These are phyloP conservation scores for Zapus hudsonius DNA, from an alignment of 2,113 vertebrate genomes.

Conservation along the genomic window DNA sequence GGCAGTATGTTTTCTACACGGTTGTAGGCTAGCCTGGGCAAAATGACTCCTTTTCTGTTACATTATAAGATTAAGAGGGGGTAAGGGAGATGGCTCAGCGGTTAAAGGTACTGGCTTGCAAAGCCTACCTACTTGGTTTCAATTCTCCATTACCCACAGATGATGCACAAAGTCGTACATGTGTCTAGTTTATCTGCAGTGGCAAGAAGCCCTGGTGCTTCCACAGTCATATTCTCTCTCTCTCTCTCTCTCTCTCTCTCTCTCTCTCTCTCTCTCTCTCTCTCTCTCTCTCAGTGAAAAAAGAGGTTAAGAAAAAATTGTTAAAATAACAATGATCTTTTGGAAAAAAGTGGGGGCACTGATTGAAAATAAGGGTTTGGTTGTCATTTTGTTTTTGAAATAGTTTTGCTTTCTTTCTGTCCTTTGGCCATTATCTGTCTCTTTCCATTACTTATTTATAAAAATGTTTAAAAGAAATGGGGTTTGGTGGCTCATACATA, in stretches of 20 bases:
- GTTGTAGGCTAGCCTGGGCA: neutral
- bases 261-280: too few species aligned
- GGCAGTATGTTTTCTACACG: neutral
- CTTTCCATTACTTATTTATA: neutral
- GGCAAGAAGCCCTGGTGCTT: too few species aligned
- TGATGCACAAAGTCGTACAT: too few species aligned
- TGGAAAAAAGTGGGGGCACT: neutral
- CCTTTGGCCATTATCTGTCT: neutral
- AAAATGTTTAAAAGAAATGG: neutral
- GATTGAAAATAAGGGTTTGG: conserved; percentile 30
- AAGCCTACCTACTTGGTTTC: too few species aligned
- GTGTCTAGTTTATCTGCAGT: too few species aligned
- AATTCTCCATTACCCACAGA: too few species aligned
- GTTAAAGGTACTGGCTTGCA: too few species aligned
- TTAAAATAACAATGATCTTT: neutral
- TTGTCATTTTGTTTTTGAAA: neutral
- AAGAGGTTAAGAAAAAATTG: neutral
- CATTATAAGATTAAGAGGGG: too few species aligned
- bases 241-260: too few species aligned
- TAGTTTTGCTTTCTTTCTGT: conserved; percentile 12
- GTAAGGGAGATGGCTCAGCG: too few species aligned
- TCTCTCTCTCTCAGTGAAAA: neutral
- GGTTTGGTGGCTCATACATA: too few species aligned
- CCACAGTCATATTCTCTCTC: too few species aligned
- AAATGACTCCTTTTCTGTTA: neutral